Base-by-base conservation (phyloP, 2,888 invertebrate genomes). In the Xestia sexstrigata region DNA sequence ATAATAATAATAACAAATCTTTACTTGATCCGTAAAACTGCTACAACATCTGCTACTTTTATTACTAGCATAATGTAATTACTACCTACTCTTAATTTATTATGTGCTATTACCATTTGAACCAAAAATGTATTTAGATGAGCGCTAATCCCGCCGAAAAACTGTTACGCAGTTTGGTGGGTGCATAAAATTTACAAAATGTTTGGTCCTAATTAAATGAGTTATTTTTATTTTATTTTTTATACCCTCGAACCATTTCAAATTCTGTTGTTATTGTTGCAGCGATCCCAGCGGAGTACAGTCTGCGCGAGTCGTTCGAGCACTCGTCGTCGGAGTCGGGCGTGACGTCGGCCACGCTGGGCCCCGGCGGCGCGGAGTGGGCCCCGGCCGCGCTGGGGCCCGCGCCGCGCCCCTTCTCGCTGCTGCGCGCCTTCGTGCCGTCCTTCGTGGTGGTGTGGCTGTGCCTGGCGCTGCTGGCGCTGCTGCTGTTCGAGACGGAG, bases 401-500 rank as follows among this genome's bases (percentile, higher is more conserved):
- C n/a, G 90, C 92, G 1, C 92, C 94, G 6, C 89, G 92, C 0
- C 92, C 93, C 81, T 98, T 98, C 93, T 97, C 97, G 89, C 93
- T 98, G 55, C 92, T 98, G 69, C 97, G 98, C 89, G 97, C 98
- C 55, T 98, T 98, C 94, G 97, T 98, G 85, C 98, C 98, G 70
- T 98, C 98, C 17, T 97, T 98, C 93, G 95, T 98, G 86, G 97
- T 98, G 91, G 98, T 98, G 62, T 97, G 98, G 89, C 93, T 98
- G 72, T 97, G 97, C 20, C 96, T 98, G 88, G 97, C 98, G 52
- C 94, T 98, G 68, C 97, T 97, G 55, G 97, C 98, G 4, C 95
- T 98, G 23, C 92, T 98, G 52, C 96, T 98, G 76, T 97, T 98
- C 94, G 99, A 99, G 94, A 98, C 98, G 30, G 98, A 98, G 93